Evolutionary conservation across 2,797 vertebrate genomes (phyloP).

Genomic region (Propithecus perrieri): DNA sequence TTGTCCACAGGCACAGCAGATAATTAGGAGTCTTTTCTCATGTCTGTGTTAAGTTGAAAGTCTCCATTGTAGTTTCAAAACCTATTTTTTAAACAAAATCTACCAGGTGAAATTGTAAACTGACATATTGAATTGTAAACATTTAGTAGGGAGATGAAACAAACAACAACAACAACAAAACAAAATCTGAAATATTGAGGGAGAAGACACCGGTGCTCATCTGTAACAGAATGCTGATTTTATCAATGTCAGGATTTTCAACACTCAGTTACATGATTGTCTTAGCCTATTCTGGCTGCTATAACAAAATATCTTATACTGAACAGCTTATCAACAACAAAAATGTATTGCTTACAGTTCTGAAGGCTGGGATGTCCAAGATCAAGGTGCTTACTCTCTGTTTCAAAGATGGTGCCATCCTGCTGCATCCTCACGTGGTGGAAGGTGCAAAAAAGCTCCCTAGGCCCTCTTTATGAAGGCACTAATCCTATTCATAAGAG

Average conservation of each 20-base stretch:
- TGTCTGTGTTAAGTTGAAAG: not conserved
- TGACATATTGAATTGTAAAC: not conserved
- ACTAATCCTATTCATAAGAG: not conserved
- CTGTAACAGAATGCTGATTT: not conserved
- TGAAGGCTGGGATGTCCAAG: not conserved
- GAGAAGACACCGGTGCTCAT: not conserved
- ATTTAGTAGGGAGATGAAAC: not conserved
- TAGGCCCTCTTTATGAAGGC: not conserved
- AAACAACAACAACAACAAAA: not conserved
- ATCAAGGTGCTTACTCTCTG: too few species aligned
- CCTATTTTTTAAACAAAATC: too few species aligned
- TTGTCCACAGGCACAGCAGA: not conserved
- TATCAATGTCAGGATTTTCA: not conserved
- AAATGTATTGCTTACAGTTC: too few species aligned
- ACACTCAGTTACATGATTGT: not conserved
- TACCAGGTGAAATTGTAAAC: not conserved
- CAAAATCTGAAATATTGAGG: too few species aligned
- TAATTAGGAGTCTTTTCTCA: not conserved
- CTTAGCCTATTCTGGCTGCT: not conserved
- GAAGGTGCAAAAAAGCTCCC: not conserved
- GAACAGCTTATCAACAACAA: too few species aligned
- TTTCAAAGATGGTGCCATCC: not conserved
- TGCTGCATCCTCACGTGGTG: not conserved
- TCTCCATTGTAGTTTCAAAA: not conserved
- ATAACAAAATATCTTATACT: not conserved